A percentile compares a stretch with the other conserved stretches of the same genome.
Conservation (phyloP, 2,888 invertebrate genomes). For the Venusia cambrica region DNA sequence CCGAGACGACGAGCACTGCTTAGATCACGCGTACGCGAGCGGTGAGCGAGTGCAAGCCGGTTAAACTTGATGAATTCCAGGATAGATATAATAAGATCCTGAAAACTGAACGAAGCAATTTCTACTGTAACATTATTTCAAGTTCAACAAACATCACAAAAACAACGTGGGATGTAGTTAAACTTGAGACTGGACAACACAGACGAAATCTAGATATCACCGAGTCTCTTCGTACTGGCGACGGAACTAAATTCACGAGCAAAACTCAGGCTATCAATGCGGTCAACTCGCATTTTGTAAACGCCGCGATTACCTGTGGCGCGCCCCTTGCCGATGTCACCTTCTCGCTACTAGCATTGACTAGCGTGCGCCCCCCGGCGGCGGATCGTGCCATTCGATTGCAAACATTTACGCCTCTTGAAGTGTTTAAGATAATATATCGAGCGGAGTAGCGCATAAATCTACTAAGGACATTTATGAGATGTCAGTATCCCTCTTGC, state of each 20-base stretch:
- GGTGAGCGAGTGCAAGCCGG: too few relatives aligned
- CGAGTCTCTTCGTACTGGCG: background rate
- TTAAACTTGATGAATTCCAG: too few relatives aligned
- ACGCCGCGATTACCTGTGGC: conserved; percentile 3
- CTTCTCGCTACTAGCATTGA: background rate
- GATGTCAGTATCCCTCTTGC: too few relatives aligned
- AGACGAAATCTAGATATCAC: background rate
- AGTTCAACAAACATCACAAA: background rate
- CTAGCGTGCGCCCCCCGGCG: background rate
- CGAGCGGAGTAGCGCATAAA: background rate
- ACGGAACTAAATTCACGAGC: conserved; percentile 1
- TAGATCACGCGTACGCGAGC: too few relatives aligned
- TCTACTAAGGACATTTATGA: conserved; percentile 3
- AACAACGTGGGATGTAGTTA: conserved; percentile 4
- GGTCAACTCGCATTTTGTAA: conserved; percentile 7
- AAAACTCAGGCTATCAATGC: conserved; percentile 1
- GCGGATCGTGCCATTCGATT: conserved; percentile 7
- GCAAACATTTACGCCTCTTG: background rate
- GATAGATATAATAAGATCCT: background rate
- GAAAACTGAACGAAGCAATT: background rate
- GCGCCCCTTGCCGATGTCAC: conserved; percentile 2
- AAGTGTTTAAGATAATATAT: conserved; percentile 2
- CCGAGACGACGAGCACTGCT: too few relatives aligned
- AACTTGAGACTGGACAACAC: conserved; percentile 2
- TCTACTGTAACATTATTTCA: conserved; percentile 1